These are phyloP conservation scores for Cabera pusaria DNA, from an alignment of 2,888 invertebrate genomes.

Conservation along the genomic window DNA sequence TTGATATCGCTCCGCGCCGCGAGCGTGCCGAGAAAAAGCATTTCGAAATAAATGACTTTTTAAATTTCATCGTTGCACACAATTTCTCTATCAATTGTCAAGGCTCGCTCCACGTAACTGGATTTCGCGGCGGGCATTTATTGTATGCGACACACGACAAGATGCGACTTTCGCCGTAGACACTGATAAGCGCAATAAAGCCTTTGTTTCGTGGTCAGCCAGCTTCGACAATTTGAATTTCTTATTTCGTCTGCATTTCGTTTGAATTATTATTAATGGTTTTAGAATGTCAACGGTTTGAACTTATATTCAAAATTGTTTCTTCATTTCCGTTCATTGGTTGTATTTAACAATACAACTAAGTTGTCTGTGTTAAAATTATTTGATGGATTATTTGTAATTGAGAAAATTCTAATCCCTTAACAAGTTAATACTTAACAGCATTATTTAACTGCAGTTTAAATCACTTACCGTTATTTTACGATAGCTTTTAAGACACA, in stretches of 20 bases:
- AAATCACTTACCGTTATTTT: conserved; percentile 39
- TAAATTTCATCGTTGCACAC: conserved; percentile 84
- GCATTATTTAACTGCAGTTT: conserved; percentile 25
- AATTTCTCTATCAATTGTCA: conserved; percentile 83
- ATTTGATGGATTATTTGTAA: too few relatives aligned
- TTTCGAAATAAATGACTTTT: conserved; percentile 83
- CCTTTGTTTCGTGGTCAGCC: conserved; percentile 40
- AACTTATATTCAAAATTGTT: too few relatives aligned
- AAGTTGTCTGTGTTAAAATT: too few relatives aligned
- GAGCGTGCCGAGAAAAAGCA: conserved; percentile 80
- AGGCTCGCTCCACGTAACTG: conserved; percentile 76
- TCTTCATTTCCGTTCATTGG: too few relatives aligned
- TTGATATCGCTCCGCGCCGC: conserved; percentile 77
- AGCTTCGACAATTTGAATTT: conserved; percentile 53
- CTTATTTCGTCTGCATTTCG: too few relatives aligned
- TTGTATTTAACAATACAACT: too few relatives aligned
- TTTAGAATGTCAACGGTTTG: too few relatives aligned
- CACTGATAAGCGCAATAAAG: conserved; percentile 52
- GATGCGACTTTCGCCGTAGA: conserved; percentile 64
- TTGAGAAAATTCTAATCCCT: conserved; percentile 5
- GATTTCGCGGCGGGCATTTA: conserved; percentile 78
- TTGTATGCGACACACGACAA: conserved; percentile 71
- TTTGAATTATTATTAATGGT: too few relatives aligned
- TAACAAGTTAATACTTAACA: conserved; percentile 14
- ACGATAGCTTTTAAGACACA: conserved; percentile 44